A percentile compares a stretch with the other conserved stretches of the same genome.
phyloP scores from a whole-genome alignment of 2,797 vertebrate species.

The Nyctalus aviator region DNA sequence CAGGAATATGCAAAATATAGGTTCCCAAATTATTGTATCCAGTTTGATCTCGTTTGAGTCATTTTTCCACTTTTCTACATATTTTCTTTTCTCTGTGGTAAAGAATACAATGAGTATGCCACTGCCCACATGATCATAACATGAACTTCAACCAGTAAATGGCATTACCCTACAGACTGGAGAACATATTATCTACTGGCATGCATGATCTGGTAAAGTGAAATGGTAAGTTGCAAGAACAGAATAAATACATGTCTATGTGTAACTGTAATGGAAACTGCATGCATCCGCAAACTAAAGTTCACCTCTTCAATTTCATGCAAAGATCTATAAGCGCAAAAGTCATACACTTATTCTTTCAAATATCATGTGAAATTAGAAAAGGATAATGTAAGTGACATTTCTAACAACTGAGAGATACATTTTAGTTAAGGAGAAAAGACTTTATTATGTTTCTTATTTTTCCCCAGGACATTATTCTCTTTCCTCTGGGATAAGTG shows the following conservation, averaged over 20 bases:
- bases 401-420: not conserved
- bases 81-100: conserved; percentile 11
- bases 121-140: not conserved
- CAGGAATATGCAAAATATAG: not conserved
- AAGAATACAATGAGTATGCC: not conserved
- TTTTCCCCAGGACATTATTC: conserved; percentile 19
- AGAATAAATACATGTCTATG: not conserved
- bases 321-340: not conserved
- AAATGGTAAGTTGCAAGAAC: not conserved
- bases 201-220: not conserved
- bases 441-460: not conserved
- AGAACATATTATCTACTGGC: not conserved
- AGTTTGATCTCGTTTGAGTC: not conserved
- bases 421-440: conserved; percentile 36
- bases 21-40: not conserved
- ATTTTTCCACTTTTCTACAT: not conserved
- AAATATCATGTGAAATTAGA: conserved; percentile 52
- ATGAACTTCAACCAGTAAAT: conserved; percentile 1
- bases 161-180: not conserved
- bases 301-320: not conserved
- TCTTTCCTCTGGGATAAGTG: conserved; percentile 30
- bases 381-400: not conserved
- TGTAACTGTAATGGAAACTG: not conserved
- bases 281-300: not conserved
- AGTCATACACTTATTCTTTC: not conserved